Conservation (phyloP, 2,113 vertebrate genomes). For the Illadopsis cleaveri region DNA sequence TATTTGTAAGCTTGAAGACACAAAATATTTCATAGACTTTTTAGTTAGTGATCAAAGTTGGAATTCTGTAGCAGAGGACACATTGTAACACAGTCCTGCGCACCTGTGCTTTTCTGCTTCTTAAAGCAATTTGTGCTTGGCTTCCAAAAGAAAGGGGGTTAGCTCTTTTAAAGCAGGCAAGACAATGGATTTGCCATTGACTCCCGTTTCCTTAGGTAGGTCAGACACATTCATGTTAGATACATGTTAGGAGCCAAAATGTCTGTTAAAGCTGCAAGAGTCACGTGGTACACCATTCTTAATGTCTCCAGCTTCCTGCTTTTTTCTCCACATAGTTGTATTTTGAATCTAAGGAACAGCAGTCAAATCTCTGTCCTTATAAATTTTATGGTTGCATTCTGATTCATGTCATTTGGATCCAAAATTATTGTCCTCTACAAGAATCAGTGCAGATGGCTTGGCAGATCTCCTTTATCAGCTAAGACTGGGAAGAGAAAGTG, state of each 20-base stretch:
- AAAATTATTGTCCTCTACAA: background rate
- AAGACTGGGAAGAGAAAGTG: background rate
- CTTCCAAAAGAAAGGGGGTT: background rate
- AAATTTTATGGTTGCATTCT: background rate
- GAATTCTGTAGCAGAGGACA: background rate
- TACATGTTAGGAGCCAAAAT: background rate
- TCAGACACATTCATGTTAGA: background rate
- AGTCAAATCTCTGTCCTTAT: background rate
- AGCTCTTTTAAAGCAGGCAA: background rate
- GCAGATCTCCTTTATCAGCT: background rate
- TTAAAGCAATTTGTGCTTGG: background rate
- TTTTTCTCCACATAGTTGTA: background rate
- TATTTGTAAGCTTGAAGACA: background rate
- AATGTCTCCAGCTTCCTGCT: background rate
- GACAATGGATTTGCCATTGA: background rate
- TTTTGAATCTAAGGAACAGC: background rate
- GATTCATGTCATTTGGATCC: background rate
- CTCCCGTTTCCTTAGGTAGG: background rate
- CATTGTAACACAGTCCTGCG: rapidly evolving
- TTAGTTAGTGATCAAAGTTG: background rate
- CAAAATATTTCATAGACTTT: background rate
- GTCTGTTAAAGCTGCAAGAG: background rate
- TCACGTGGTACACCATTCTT: background rate
- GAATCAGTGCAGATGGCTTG: background rate
- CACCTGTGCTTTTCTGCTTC: background rate